Percentiles rank a stretch among this genome's conserved stretches.
phyloP scores from a whole-genome alignment of 2,113 vertebrate genomes.

The Shinisaurus crocodilurus region DNA sequence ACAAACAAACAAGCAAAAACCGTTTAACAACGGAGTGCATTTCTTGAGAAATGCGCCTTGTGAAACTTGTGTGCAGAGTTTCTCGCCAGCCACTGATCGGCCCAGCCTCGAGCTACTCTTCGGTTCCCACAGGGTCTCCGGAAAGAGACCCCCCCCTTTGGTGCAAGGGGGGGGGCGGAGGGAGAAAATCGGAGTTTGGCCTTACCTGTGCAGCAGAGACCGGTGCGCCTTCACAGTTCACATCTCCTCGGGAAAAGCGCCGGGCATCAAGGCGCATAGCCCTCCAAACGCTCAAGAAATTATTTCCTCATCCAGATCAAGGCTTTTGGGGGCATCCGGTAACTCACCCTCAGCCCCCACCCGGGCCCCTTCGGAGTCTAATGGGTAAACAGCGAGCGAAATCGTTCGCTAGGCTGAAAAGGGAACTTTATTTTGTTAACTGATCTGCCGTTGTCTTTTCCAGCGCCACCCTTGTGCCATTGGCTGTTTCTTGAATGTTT shows the following conservation, averaged over 20 bases:
- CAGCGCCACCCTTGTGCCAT: neutral
- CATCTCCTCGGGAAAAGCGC: constrained; percentile 19
- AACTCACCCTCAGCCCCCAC: neutral
- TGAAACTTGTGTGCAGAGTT: neutral
- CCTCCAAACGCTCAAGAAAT: neutral
- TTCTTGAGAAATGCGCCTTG: neutral
- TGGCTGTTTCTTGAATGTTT: constrained; percentile 54
- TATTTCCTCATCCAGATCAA: constrained; percentile 5
- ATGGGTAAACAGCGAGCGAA: neutral
- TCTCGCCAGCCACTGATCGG: neutral
- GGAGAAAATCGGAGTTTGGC: neutral
- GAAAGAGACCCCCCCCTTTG: neutral
- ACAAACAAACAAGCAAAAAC: no score
- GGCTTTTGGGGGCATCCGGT: neutral
- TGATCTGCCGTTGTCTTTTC: neutral
- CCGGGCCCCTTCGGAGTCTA: neutral
- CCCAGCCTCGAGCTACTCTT: neutral
- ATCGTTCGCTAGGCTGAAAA: neutral
- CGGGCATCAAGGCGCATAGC: neutral
- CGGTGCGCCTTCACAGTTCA: constrained; percentile 20
- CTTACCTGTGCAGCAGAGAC: constrained; percentile 60
- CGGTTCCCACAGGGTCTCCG: neutral
- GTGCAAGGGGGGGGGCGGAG: neutral
- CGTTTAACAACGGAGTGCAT: neutral
- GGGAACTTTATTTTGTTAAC: neutral